Evolutionary conservation across 23 tunicate species (phyloP), one percentile per base, ranked within the genome.

Genomic region (Diplosoma virens): DNA sequence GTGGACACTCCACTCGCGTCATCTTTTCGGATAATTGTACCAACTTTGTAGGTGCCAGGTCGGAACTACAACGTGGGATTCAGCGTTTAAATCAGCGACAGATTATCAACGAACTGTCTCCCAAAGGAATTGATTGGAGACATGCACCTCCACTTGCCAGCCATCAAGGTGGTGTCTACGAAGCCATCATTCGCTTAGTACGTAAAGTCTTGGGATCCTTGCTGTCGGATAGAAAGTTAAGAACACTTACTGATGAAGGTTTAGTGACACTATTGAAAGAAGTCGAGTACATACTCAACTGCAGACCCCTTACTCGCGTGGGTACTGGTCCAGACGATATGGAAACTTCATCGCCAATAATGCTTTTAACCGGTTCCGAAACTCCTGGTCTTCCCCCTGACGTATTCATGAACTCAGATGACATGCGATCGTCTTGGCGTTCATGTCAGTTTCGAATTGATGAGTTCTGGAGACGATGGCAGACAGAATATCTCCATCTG

Each of bases 381-480:
- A 75, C 45, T 16, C 21, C 68, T 14, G 65, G 74, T 26, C 60
- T 79, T 22, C 83, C 83, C 4, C 24, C 60, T 0, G 83, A 79
- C 47, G 64, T 64, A 28, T 79, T 79, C 28, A 37, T 66, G 27
- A 37, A 59, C 20, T 16, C 83, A 25, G 83, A 79, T 29, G 83
- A 61, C 20, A 29, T 58, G 30, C 36, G 53, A 1, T 17, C 36
- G 27, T 63, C 70, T 3, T 77, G 54, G 53, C 0, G 82, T 30
- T 7, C 30, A 6, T 0, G 20, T 9, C 73, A 58, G 28, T 22
- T 67, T 20, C 1, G 24, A 22, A 0, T 20, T 2, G 72, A 77
- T 1, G n/a, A n/a, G 54, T 77, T 77, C 20, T 77, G 82, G 82
- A 34, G n/a, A 33, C 24, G 82, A 21, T 77, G 71, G 71, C 0